phyloP scores from a whole-genome alignment of 2,797 vertebrate species.

The Sebastes iracundus region DNA sequence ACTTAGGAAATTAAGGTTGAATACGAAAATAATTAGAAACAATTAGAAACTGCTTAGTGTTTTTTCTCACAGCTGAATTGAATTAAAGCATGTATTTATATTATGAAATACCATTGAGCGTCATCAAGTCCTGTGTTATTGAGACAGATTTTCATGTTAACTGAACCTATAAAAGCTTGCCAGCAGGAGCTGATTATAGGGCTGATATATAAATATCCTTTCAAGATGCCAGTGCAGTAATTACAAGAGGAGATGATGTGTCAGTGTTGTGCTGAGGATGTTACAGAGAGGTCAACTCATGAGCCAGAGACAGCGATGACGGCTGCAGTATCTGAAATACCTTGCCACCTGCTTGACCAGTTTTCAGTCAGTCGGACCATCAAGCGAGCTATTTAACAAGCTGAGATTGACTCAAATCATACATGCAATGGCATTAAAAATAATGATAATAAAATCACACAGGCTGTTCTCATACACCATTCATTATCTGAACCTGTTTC shows the following conservation, averaged over 20 bases:
- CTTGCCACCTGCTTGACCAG: not conserved
- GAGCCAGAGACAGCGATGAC: not conserved
- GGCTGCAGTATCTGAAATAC: not conserved
- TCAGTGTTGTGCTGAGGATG: conserved; percentile 26
- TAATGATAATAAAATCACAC: not conserved
- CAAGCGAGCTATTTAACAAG: not conserved
- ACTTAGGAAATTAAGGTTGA: not conserved
- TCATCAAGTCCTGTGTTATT: not conserved
- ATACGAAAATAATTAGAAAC: not conserved
- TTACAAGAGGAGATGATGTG: conserved; percentile 32
- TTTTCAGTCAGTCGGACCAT: not conserved
- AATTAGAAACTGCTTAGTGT: not conserved
- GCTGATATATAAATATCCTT: conserved; percentile 30
- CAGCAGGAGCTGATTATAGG: conserved; percentile 12
- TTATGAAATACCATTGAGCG: not conserved
- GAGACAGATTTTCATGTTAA: conserved; percentile 4
- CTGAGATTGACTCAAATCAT: not conserved
- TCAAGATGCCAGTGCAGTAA: conserved; percentile 26
- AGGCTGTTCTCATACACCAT: too few species aligned
- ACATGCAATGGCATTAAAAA: not conserved
- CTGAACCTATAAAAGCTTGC: conserved; percentile 2
- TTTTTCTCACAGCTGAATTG: not conserved
- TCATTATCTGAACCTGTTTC: too few species aligned
- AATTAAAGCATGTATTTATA: not conserved
- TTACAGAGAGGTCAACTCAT: conserved; percentile 22